These are phyloP conservation scores for Apaloderma vittatum DNA, from an alignment of 2,113 vertebrate genomes.

Conservation along the genomic window DNA sequence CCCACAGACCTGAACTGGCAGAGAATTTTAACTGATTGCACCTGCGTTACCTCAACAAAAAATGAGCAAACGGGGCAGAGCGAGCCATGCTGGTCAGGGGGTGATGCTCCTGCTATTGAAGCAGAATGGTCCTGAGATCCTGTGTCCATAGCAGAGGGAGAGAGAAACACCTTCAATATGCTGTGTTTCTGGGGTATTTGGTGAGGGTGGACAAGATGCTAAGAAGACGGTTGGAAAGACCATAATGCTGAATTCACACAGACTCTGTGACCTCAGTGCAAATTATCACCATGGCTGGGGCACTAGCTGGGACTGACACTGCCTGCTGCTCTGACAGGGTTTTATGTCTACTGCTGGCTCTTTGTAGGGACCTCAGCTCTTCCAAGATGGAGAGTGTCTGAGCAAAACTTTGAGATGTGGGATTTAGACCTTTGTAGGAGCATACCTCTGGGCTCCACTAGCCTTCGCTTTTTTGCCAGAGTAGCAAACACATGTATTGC, in stretches of 20 bases:
- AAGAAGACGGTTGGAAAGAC: not conserved
- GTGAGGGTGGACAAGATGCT: not conserved
- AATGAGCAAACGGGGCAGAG: accelerated
- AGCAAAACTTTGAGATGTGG: not conserved
- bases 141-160: not conserved
- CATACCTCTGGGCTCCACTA: not conserved
- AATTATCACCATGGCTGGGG: not conserved
- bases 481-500: not conserved
- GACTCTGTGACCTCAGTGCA: not conserved
- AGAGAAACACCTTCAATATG: not conserved
- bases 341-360: not conserved
- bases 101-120: not conserved
- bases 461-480: not conserved
- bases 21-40: not conserved
- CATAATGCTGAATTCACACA: not conserved
- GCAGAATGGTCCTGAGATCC: not conserved
- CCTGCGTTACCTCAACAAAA: not conserved
- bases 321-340: not conserved
- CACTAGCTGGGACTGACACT: not conserved
- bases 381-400: not conserved
- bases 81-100: too few relatives aligned
- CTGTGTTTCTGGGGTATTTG: not conserved
- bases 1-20: not conserved
- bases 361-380: not conserved
- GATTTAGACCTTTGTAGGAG: not conserved